Evolutionary conservation across 2,888 invertebrate genomes (phyloP).

Genomic region (Magallana nippona): DNA sequence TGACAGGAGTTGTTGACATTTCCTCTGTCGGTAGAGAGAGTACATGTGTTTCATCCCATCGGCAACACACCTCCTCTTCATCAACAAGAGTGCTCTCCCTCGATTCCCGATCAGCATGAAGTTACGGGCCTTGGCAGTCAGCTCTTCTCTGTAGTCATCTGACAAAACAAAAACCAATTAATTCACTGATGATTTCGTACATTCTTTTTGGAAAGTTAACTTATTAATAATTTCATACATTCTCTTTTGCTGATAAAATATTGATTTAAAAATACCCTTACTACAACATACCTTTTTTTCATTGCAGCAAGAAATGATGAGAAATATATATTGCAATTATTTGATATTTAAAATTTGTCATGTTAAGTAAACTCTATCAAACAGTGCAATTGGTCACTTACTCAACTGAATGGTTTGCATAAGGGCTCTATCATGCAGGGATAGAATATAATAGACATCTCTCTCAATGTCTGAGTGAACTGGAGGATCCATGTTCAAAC

Average conservation of each 20-base stretch:
- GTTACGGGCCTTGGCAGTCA: conserved; percentile 26
- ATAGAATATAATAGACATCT: background rate
- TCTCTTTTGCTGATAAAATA: no score
- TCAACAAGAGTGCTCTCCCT: conserved; percentile 36
- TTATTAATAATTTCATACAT: no score
- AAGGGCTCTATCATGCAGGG: background rate
- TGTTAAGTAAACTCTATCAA: background rate
- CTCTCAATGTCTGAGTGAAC: background rate
- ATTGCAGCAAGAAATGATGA: no score
- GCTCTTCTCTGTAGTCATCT: conserved; percentile 35
- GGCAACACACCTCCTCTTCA: conserved; percentile 33
- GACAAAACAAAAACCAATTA: background rate
- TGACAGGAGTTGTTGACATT: conserved; percentile 41
- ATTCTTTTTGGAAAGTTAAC: no score
- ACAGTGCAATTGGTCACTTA: background rate
- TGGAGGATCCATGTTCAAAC: no score
- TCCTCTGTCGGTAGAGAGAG: conserved; percentile 32
- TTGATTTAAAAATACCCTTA: no score
- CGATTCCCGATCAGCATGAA: conserved; percentile 35
- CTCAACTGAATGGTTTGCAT: background rate
- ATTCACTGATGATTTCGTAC: no score
- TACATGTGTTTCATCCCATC: conserved; percentile 41
- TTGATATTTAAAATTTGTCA: background rate
- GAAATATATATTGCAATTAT: background rate
- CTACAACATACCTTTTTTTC: no score